Base-by-base conservation (phyloP, 2,113 vertebrate species). In the Phocoena phocoena region DNA sequence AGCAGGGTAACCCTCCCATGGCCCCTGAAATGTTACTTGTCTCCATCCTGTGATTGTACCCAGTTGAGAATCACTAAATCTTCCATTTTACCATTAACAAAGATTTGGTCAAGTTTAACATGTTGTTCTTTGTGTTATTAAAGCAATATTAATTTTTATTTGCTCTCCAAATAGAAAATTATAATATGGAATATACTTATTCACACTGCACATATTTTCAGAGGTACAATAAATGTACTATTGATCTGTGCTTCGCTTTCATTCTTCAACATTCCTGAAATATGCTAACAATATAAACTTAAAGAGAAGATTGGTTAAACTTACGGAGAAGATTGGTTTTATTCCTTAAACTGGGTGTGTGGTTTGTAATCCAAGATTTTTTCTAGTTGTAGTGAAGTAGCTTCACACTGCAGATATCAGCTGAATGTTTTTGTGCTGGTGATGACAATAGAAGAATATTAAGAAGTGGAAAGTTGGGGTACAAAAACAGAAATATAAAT, bases 11-110 rank as follows among this genome's bases (percentile, higher is more conserved):
- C 17, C 25, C 38, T 67, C 17, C n/a, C 31, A 55, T 68, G 41
- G 3, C 5, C 12, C 41, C 38, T 62, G 36, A 91, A 79, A 90
- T 71, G 41, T 60, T n/a, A 58, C 6, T 90, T 89, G 20, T 25
- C 25, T 88, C 28, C 60, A 33, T 21, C 44, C 41, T 33, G 21
- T 31, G 31, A 92, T 26, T 79, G 38, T 85, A 92, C 63, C 21
- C 36, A 60, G 8, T 25, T 31, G 25, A 88, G 55, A 97, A 55
- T 84, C 50, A 82, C 53, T 68, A 58, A 82, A 87, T 65, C 25
- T 79, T 76, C 31, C 71, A 2, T 86, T 93, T 93, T 55, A 97
- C 60, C 28, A 79, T 88, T 80, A 88, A 9, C 31, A 94, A 94
- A 83, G 20, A 88, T 58, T 70, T 79, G 8, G 53, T 76, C 50